Conservation (phyloP, 2,113 vertebrate genomes). For the Tyto alba region DNA sequence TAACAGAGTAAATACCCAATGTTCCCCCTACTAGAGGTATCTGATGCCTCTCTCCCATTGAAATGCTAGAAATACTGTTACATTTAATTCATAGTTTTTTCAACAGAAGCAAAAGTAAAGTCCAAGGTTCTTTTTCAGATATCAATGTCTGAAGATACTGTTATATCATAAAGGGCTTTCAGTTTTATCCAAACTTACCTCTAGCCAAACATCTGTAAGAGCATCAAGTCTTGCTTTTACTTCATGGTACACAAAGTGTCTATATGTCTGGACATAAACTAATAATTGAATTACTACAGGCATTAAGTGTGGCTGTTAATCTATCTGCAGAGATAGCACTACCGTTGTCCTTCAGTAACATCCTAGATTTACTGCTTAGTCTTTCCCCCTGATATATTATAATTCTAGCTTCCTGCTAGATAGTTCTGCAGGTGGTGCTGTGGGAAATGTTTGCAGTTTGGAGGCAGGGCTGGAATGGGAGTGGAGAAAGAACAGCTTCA, state of each 20-base stretch:
- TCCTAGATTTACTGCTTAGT: background rate
- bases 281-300: background rate
- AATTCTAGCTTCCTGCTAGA: background rate
- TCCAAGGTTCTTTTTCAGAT: background rate
- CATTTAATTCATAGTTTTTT: background rate
- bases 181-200: background rate
- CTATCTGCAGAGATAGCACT: background rate
- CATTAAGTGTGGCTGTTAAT: background rate
- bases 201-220: background rate
- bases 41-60: background rate
- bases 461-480: background rate
- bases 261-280: background rate
- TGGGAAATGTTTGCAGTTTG: background rate
- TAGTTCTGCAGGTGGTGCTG: background rate
- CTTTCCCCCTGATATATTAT: background rate
- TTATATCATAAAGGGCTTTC: background rate
- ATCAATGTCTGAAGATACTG: background rate
- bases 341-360: background rate
- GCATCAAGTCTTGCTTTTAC: background rate
- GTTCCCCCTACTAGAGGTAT: background rate
- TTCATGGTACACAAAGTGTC: background rate
- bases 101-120: background rate
- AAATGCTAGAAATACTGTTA: background rate
- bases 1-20: background rate
- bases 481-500: background rate